These are phyloP conservation scores for Brachyptera risi DNA, from an alignment of 2,888 invertebrate species.

Conservation along the genomic window DNA sequence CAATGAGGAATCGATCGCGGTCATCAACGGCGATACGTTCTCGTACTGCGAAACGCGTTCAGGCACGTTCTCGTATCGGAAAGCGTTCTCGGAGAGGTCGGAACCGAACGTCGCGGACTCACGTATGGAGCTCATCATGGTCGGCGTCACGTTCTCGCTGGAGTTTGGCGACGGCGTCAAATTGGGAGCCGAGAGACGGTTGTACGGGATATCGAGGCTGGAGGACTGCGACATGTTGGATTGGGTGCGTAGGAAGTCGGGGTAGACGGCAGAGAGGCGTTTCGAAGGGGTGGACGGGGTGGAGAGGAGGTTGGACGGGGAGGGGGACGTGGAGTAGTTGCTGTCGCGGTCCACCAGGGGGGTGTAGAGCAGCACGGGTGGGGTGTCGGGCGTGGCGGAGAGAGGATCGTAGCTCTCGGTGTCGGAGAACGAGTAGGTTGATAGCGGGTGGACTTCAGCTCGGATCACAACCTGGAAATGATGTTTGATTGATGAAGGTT, in stretches of 20 bases:
- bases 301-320: too few relatives aligned
- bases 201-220: conserved; percentile 16
- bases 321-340: conserved; percentile 22
- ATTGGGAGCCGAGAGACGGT: conserved; percentile 2
- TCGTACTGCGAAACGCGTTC: too few relatives aligned
- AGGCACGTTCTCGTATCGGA: too few relatives aligned
- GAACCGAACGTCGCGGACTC: not conserved
- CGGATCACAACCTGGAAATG: conserved; percentile 48
- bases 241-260: not conserved
- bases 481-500: not conserved
- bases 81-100: too few relatives aligned
- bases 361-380: conserved; percentile 36
- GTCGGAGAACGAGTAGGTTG: conserved; percentile 42
- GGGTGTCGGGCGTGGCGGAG: conserved; percentile 40
- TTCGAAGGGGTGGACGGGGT: conserved; percentile 26
- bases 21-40: too few relatives aligned
- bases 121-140: not conserved
- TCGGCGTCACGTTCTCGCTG: too few relatives aligned
- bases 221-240: conserved; percentile 21
- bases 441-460: conserved; percentile 44
- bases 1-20: too few relatives aligned
- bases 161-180: not conserved
- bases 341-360: conserved; percentile 35
- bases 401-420: conserved; percentile 41
- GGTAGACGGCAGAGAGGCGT: not conserved